Evolutionary conservation across 1,140 invertebrate species (phyloP).

Genomic region (Psilanteris sp.): DNA sequence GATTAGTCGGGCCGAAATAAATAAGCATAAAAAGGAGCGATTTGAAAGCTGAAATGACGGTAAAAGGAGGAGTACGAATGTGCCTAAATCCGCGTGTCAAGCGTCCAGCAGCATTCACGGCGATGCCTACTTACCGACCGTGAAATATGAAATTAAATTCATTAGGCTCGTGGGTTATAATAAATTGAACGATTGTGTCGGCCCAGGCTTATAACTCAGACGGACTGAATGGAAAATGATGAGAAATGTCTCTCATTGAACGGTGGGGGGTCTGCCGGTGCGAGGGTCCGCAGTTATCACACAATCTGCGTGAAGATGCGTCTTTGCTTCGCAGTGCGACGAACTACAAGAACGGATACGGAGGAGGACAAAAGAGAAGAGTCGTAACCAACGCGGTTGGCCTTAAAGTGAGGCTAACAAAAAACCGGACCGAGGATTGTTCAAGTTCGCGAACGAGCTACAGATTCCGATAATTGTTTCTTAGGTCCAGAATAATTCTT

Average conservation of each 20-base stretch:
- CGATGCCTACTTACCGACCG: slow-evolving; percentile 74
- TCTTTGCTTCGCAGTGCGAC: slow-evolving; percentile 51
- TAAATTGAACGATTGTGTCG: slow-evolving; percentile 78
- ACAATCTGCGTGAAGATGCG: slow-evolving; percentile 68
- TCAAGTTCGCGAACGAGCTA: slow-evolving; percentile 47
- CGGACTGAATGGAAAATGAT: slow-evolving; percentile 78
- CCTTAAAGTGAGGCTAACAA: slow-evolving; percentile 29
- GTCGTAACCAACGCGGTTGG: slow-evolving; percentile 19
- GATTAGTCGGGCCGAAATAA: slow-evolving; percentile 39
- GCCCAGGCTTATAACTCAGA: slow-evolving; percentile 76
- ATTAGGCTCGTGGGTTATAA: slow-evolving; percentile 77
- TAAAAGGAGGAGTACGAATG: slow-evolving; percentile 38
- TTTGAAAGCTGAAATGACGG: slow-evolving; percentile 32
- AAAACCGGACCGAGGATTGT: slow-evolving; percentile 35
- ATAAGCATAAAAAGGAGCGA: slow-evolving; percentile 25
- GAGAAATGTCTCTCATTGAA: slow-evolving; percentile 79
- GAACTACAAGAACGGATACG: slow-evolving; percentile 6
- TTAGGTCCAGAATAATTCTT: not conserved
- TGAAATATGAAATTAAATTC: slow-evolving; percentile 80
- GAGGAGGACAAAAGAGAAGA: slow-evolving; percentile 23
- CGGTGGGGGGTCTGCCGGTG: slow-evolving; percentile 74
- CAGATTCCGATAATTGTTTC: slow-evolving; percentile 67
- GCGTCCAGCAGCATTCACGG: slow-evolving; percentile 63
- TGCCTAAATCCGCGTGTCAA: slow-evolving; percentile 66
- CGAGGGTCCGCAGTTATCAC: slow-evolving; percentile 67